phyloP scores from a whole-genome alignment of 2,888 invertebrate genomes.

The Drosophila leonis region DNA sequence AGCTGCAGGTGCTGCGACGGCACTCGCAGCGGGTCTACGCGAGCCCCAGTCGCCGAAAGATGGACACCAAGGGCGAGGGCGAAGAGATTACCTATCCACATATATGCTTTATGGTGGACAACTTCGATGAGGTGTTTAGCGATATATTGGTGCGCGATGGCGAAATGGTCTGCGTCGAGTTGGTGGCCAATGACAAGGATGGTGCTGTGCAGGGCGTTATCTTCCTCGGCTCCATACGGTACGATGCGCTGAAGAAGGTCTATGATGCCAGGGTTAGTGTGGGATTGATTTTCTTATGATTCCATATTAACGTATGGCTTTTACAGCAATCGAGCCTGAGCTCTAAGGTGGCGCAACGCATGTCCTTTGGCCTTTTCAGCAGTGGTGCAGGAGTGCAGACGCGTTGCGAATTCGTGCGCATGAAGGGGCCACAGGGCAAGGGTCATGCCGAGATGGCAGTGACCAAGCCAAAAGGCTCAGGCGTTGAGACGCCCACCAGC shows the following conservation, averaged over 20 bases:
- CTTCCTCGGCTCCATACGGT: slow-evolving; percentile 98
- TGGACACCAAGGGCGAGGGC: slow-evolving; percentile 99
- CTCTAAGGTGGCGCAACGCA: slow-evolving; percentile 97
- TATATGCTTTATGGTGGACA: slow-evolving; percentile 99
- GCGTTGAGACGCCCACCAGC: slow-evolving; percentile 97
- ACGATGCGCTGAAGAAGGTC: slow-evolving; percentile 98
- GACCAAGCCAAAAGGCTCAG: slow-evolving; percentile 95
- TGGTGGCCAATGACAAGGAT: slow-evolving; percentile 96
- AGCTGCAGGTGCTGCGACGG: slow-evolving; percentile 96
- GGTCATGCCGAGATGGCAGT: slow-evolving; percentile 99
- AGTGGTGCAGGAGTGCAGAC: slow-evolving; percentile 89
- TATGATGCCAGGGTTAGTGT: slow-evolving; percentile 95
- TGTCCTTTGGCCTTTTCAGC: slow-evolving; percentile 96
- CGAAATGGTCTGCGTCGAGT: slow-evolving; percentile 99
- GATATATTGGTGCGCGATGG: slow-evolving; percentile 99
- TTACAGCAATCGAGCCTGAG: slow-evolving; percentile 94
- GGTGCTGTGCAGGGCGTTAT: slow-evolving; percentile 96
- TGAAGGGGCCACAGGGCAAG: slow-evolving; percentile 98
- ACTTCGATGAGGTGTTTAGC: slow-evolving; percentile 99
- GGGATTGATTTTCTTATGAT: not conserved
- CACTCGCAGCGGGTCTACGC: slow-evolving; percentile 98
- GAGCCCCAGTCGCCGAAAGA: slow-evolving; percentile 97
- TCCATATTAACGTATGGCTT: slow-evolving; percentile 54
- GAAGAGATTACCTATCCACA: slow-evolving; percentile 99
- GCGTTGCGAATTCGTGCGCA: slow-evolving; percentile 98